A percentile compares a stretch with the other conserved stretches of the same genome.
Evolutionary conservation across 2,797 vertebrate genomes (phyloP).

Genomic region (Lepus townsendii): DNA sequence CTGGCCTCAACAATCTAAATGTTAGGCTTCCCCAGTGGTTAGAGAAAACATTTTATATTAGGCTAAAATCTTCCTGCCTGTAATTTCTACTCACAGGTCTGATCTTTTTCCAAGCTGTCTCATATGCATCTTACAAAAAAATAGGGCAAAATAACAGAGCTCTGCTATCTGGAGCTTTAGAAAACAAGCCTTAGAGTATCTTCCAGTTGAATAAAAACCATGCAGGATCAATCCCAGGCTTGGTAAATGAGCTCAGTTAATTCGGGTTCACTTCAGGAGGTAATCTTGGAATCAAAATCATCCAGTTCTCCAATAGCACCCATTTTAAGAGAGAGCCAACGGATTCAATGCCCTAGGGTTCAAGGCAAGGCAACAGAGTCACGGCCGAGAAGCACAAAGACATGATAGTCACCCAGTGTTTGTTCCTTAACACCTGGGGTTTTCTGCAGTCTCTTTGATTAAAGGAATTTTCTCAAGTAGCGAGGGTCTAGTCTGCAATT

Average conservation of each 20-base stretch:
- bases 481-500: neutral
- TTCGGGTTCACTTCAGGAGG: neutral
- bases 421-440: neutral
- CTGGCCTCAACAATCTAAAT: slow-evolving; percentile 40
- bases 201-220: slow-evolving; percentile 20
- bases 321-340: neutral
- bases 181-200: neutral
- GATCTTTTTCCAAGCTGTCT: slow-evolving; percentile 9
- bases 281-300: slow-evolving; percentile 14
- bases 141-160: slow-evolving; percentile 7
- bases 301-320: neutral
- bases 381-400: neutral
- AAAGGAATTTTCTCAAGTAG: neutral
- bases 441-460: neutral
- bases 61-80: slow-evolving; percentile 15
- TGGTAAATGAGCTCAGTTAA: slow-evolving; percentile 23
- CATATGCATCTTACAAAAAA: slow-evolving; percentile 37
- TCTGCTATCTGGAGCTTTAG: neutral
- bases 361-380: neutral
- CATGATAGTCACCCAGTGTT: neutral
- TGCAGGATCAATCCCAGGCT: neutral
- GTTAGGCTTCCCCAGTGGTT: neutral
- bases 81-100: slow-evolving; percentile 52
- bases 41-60: neutral
- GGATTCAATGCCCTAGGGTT: neutral